Base-by-base conservation (phyloP, 2,113 vertebrate genomes). In the Chauna torquata region DNA sequence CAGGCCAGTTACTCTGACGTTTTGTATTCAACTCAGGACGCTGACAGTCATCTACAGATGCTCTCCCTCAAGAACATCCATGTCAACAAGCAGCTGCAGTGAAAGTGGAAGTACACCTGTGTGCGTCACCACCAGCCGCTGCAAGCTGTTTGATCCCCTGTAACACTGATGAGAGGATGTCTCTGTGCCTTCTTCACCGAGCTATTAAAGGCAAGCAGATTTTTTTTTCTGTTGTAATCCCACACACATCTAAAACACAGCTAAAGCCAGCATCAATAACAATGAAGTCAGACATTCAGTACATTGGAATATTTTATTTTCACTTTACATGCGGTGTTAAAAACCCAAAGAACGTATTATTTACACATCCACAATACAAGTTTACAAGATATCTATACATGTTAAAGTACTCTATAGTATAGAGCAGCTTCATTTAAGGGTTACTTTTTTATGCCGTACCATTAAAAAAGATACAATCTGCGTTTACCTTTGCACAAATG, bases 351-450 rank as follows among this genome's bases (percentile, higher is more conserved):
- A 98, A 98, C 97, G 97, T 98, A 99, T 98, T 99, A 99, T 99
- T 99, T 99, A 99, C 99, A 99, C 99, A 98, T 99, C 99, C 99
- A 99, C 99, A 99, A 99, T 99, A 99, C 99, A 99, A 98, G 98
- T 99, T 99, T 99, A 99, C 98, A 99, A 99, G 98, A 98, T 99
- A 99, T 99, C 99, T 99, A 99, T 99, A 99, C 98, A 98, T 97
- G 98, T 99, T 99, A 98, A 99, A 99, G 99, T 98, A 99, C 99
- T 99, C 99, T 98, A 99, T 98, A 98, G 98, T 98, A 98, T 98
- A 99, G 98, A 98, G 99, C 98, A 98, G 98, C 98, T 98, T 99
- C 98, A 98, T 97, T 98, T 98, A 97, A 98, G 98, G 98, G 98
- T 98, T 98, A 98, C 98, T 98, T 97, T 94, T 98, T 99, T 98